Evolutionary conservation across 2,888 invertebrate species (phyloP).

Genomic region (Heliconius charithonia): DNA sequence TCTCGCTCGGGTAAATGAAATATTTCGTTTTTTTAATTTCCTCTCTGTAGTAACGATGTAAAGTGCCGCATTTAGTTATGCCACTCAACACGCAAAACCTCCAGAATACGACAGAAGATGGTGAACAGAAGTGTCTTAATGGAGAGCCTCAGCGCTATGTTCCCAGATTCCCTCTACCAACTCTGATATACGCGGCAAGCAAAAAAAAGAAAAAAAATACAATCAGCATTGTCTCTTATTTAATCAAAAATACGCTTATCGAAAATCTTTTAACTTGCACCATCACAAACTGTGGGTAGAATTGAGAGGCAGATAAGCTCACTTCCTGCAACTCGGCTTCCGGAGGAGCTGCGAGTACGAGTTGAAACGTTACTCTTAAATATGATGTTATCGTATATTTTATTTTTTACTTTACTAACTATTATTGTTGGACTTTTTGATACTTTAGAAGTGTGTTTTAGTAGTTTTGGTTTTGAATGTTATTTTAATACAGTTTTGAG

Average conservation of each 20-base stretch:
- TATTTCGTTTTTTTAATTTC: no score
- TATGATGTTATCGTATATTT: slow-evolving; percentile 16
- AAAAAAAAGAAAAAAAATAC: no score
- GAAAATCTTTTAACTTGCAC: slow-evolving; percentile 1
- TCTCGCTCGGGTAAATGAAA: no score
- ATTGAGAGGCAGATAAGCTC: slow-evolving; percentile 56
- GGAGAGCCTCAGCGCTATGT: no score
- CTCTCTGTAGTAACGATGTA: no score
- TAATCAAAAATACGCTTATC: background rate
- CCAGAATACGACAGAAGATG: no score
- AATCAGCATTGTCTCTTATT: background rate
- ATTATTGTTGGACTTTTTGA: background rate
- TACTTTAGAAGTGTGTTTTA: background rate
- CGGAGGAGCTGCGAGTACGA: slow-evolving; percentile 49
- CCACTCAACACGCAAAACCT: no score
- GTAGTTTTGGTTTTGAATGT: background rate
- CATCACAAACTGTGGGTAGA: slow-evolving; percentile 28
- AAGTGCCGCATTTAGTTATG: no score
- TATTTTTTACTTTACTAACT: slow-evolving; percentile 1
- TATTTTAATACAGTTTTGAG: background rate
- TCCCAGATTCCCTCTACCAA: no score
- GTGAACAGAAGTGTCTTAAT: no score
- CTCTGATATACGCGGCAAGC: no score
- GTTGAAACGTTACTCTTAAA: slow-evolving; percentile 48
- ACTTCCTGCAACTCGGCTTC: slow-evolving; percentile 54